phyloP scores from a whole-genome alignment of 2,113 vertebrate genomes.

The Cariama cristata region DNA sequence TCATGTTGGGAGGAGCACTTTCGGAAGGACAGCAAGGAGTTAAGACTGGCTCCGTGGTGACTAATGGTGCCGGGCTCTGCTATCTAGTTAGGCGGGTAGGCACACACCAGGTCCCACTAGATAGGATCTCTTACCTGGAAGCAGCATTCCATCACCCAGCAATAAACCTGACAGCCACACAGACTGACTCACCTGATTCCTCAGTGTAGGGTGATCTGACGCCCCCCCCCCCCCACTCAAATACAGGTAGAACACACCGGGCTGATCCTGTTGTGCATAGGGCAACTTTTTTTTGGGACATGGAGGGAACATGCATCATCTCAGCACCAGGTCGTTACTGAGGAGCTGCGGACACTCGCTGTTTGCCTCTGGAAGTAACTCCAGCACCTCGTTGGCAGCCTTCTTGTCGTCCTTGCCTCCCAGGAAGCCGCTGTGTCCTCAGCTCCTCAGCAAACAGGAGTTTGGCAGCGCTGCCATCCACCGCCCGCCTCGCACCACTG shows the following conservation, averaged over 20 bases:
- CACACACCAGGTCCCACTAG: constrained; percentile 19
- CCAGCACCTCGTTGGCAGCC: neutral
- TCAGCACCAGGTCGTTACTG: neutral
- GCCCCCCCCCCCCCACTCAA: neutral
- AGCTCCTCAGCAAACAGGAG: neutral
- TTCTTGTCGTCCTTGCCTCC: neutral
- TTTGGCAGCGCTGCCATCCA: neutral
- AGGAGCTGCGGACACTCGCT: neutral
- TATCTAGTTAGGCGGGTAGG: constrained; percentile 61
- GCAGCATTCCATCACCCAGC: constrained; percentile 15
- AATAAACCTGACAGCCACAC: neutral
- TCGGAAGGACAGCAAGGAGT: neutral
- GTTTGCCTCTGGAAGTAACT: fast-evolving
- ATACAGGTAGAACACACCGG: neutral
- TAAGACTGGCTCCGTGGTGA: neutral
- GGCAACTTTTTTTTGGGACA: neutral
- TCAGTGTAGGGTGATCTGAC: neutral
- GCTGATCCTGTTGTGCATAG: fast-evolving
- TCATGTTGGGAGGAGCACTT: neutral
- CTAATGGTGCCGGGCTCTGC: constrained; percentile 49
- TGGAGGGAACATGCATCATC: neutral
- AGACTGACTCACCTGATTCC: constrained; percentile 18
- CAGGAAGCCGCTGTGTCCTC: neutral
- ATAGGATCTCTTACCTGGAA: constrained; percentile 61
- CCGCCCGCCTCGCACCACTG: neutral